Evolutionary conservation across 1,140 invertebrate genomes (phyloP), one percentile per base, ranked within the genome.

Genomic region (Pemphigus obesinymphae): DNA sequence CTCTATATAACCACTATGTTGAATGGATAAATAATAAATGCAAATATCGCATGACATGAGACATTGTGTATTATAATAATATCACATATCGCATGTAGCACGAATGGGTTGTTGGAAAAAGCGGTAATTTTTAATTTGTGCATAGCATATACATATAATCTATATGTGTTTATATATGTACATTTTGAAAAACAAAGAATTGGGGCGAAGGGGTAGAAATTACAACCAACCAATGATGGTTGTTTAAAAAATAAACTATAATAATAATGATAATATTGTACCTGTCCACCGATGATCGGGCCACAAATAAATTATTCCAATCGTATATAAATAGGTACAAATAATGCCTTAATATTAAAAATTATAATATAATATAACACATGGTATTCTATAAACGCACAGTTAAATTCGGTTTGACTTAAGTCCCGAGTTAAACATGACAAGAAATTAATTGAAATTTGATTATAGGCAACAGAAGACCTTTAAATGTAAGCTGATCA

Each of bases 301-400:
- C 70, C 26, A 73, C 29, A 73, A 31, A 50, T 48, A 31, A 73
- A 73, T 73, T 50, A 73, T 73, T 73, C 70, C 70, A 73, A 73
- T 70, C 40, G 40, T 43, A 43, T 23, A 15, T 40, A 40, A 40
- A 20, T 43, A n/a, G n/a, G n/a, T n/a, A n/a, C n/a, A n/a, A n/a
- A n/a, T n/a, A n/a, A n/a, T n/a, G n/a, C n/a, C n/a, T n/a, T n/a
- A n/a, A n/a, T n/a, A n/a, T n/a, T n/a, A n/a, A n/a, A n/a, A n/a
- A n/a, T n/a, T n/a, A n/a, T n/a, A n/a, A n/a, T n/a, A n/a, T n/a
- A n/a, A n/a, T n/a, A n/a, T n/a, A n/a, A n/a, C n/a, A n/a, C n/a
- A n/a, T n/a, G n/a, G n/a, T n/a, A n/a, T n/a, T n/a, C n/a, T n/a
- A n/a, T n/a, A n/a, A n/a, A n/a, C n/a, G n/a, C n/a, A 45, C 43